phyloP scores from a whole-genome alignment of 1,140 invertebrate species.

The Lasaia peninsularis region DNA sequence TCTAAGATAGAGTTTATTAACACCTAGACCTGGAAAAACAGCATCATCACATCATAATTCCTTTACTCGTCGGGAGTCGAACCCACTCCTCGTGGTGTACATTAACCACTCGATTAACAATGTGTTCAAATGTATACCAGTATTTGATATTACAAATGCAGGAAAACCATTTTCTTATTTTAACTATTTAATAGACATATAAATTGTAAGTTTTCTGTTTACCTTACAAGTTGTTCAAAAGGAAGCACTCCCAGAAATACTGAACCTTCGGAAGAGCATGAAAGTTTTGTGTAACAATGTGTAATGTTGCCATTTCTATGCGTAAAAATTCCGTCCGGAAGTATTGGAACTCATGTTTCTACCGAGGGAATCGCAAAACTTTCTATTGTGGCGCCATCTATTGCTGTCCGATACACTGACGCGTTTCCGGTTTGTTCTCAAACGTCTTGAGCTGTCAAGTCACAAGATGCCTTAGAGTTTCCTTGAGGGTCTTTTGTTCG shows the following conservation, averaged over 20 bases:
- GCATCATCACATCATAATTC: no score
- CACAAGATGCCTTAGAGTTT: slow-evolving; percentile 54
- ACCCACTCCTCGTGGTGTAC: no score
- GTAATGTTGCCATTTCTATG: slow-evolving; percentile 75
- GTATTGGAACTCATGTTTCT: slow-evolving; percentile 40
- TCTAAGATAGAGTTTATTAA: no score
- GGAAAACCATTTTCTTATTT: slow-evolving; percentile 15
- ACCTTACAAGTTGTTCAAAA: slow-evolving; percentile 49
- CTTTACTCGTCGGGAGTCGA: no score
- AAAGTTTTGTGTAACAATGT: slow-evolving; percentile 74
- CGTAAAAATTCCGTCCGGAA: slow-evolving; percentile 63
- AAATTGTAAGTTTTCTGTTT: slow-evolving; percentile 52
- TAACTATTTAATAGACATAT: slow-evolving; percentile 29
- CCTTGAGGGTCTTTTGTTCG: slow-evolving; percentile 68
- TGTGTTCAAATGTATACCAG: no score
- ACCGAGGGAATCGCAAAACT: slow-evolving; percentile 47
- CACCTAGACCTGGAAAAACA: no score
- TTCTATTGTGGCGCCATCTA: slow-evolving; percentile 71
- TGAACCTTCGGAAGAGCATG: slow-evolving; percentile 48
- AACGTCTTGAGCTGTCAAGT: slow-evolving; percentile 67
- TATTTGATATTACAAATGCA: no score
- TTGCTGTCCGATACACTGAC: slow-evolving; percentile 67
- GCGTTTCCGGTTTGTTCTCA: slow-evolving; percentile 69
- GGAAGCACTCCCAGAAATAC: slow-evolving; percentile 51
- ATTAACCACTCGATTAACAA: no score